Percentiles rank a stretch among this genome's conserved stretches.
phyloP scores from a whole-genome alignment of 2,797 vertebrate genomes.

The Muscicapa striata region DNA sequence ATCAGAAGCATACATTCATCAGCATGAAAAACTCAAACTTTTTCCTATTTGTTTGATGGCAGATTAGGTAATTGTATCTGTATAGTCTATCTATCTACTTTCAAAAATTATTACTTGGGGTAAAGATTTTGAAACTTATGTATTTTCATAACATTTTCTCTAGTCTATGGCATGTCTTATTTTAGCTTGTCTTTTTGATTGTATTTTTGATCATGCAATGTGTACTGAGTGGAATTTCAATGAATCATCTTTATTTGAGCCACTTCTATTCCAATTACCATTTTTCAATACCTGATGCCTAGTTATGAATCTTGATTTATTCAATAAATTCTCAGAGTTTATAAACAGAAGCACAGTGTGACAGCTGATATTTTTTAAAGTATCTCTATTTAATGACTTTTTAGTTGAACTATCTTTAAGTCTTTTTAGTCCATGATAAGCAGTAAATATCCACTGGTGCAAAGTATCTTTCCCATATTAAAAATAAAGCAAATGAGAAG shows the following conservation, averaged over 20 bases:
- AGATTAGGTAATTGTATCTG: background rate
- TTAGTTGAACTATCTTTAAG: background rate
- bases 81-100: background rate
- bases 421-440: background rate
- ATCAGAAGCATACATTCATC: background rate
- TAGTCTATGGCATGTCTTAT: background rate
- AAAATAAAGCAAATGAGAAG: background rate
- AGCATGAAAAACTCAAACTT: background rate
- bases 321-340: background rate
- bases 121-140: background rate
- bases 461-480: background rate
- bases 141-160: background rate
- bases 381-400: background rate
- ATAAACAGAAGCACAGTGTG: background rate
- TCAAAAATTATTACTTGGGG: fast-evolving
- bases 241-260: background rate
- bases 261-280: background rate
- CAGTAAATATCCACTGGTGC: background rate
- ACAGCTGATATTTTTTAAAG: background rate
- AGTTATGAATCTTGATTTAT: background rate
- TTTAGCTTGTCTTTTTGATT: background rate
- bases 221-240: background rate
- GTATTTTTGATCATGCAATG: background rate
- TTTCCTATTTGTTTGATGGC: background rate
- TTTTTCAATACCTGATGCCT: background rate